These are phyloP conservation scores for Herpetotheres cachinnans DNA, from an alignment of 2,113 vertebrate species.

Conservation along the genomic window DNA sequence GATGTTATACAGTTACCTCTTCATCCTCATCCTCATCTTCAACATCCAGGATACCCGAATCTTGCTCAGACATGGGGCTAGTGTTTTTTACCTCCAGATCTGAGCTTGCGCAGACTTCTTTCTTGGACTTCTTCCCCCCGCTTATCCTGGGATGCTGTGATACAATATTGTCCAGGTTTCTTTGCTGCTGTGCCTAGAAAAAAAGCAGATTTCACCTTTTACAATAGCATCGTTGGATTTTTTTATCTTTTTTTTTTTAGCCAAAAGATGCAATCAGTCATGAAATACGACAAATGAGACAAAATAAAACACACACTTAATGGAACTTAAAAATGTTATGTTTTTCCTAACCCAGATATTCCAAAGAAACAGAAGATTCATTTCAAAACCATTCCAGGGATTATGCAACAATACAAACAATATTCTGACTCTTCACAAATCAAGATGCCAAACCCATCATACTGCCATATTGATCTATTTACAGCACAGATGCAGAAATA, in stretches of 20 bases:
- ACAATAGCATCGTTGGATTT: background rate
- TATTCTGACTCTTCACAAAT: background rate
- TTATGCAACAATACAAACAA: background rate
- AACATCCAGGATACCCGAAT: constrained; percentile 92
- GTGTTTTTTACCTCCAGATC: constrained; percentile 79
- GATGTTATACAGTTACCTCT: constrained; percentile 72
- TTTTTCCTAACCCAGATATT: background rate
- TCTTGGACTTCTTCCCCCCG: constrained; percentile 78
- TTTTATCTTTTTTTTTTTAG: background rate
- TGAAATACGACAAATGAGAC: background rate
- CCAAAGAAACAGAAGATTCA: background rate
- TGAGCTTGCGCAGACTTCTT: constrained; percentile 64
- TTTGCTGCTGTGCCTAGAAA: constrained; percentile 88
- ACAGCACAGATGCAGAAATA: background rate
- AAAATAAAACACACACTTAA: background rate
- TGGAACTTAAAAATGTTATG: background rate
- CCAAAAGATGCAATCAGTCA: background rate
- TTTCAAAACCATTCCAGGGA: background rate
- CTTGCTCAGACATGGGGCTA: constrained; percentile 86
- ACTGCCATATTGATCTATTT: background rate
- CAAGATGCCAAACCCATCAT: background rate
- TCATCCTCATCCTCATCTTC: constrained; percentile 92
- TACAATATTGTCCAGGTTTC: constrained; percentile 85
- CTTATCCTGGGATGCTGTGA: constrained; percentile 79
- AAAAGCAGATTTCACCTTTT: background rate